These are phyloP conservation scores for Struthidea cinerea DNA, from an alignment of 2,113 vertebrate genomes.

Conservation along the genomic window DNA sequence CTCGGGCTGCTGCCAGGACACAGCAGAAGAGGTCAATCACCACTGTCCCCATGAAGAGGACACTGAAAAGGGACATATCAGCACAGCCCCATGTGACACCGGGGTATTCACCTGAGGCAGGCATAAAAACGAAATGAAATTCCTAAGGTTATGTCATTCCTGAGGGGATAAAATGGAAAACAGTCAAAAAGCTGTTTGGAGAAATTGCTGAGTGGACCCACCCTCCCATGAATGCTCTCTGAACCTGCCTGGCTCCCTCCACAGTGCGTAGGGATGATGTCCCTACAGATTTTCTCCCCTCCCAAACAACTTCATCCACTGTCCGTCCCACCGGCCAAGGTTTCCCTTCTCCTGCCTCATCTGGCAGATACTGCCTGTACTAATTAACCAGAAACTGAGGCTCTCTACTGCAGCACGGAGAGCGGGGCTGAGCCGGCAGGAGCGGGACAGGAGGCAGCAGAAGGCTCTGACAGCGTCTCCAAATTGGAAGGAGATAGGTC, in stretches of 20 bases:
- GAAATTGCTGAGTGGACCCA: background rate
- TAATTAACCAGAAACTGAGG: background rate
- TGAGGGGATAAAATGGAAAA: background rate
- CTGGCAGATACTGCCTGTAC: background rate
- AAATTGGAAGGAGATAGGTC: background rate
- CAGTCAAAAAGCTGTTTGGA: background rate
- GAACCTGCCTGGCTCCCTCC: background rate
- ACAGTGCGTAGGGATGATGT: fast-evolving
- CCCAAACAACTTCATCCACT: background rate
- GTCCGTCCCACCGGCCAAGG: fast-evolving
- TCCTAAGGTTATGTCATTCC: background rate
- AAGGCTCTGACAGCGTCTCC: background rate
- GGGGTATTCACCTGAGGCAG: fast-evolving
- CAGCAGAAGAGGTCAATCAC: background rate
- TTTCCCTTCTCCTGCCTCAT: background rate
- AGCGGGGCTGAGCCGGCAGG: background rate
- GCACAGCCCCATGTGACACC: fast-evolving
- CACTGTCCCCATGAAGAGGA: background rate
- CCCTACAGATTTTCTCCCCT: fast-evolving
- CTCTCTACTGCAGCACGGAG: background rate
- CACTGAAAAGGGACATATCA: background rate
- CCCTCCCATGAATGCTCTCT: fast-evolving
- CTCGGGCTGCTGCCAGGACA: background rate
- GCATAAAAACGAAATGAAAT: background rate
- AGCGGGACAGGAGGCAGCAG: fast-evolving